A percentile compares a stretch with the other conserved stretches of the same genome.
Evolutionary conservation across 2,113 vertebrate species (phyloP).

Genomic region (Varanus salvator): DNA sequence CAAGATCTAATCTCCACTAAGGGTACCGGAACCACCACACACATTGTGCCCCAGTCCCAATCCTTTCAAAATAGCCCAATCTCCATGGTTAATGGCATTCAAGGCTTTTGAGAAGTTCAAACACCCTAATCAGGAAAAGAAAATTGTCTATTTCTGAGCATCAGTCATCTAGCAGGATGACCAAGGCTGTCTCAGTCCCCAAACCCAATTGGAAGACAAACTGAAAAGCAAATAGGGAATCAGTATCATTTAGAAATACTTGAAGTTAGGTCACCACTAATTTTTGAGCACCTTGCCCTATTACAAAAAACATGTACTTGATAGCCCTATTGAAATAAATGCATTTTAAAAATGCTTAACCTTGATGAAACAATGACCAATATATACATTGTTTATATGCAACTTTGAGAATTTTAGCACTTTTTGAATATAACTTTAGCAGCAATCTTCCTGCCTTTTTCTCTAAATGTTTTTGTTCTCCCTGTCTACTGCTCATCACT

Average conservation of each 20-base stretch:
- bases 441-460: neutral
- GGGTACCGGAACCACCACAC: neutral
- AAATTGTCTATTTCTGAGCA: neutral
- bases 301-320: neutral
- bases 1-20: neutral
- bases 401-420: neutral
- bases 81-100: neutral
- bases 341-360: neutral
- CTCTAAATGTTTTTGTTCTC: neutral
- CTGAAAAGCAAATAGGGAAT: neutral
- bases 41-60: neutral
- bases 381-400: neutral
- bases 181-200: neutral
- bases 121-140: neutral
- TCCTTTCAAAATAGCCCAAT: neutral
- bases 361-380: neutral
- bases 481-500: neutral
- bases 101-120: neutral
- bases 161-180: neutral
- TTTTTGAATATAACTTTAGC: neutral
- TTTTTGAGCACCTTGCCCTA: neutral
- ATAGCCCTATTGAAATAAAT: neutral
- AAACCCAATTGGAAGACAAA: neutral
- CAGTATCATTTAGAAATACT: neutral
- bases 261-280: neutral